Evolutionary conservation across 2,888 invertebrate genomes (phyloP), one percentile per base, ranked within the genome.

Genomic region (Meganola albula): DNA sequence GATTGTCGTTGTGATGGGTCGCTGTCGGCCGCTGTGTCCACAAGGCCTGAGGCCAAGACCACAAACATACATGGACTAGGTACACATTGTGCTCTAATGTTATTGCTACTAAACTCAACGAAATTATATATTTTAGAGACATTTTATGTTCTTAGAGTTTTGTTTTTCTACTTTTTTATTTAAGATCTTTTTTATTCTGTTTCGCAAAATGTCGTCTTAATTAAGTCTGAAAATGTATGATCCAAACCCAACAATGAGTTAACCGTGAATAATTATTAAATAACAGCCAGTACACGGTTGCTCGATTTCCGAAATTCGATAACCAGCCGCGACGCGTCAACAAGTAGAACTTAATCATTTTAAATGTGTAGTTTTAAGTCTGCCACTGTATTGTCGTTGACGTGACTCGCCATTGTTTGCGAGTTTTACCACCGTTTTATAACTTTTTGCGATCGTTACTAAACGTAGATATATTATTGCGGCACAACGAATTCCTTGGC

Each of bases 301-400:
- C 49, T 59, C 63, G 49, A 60, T 57, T 62, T 61, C 66, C 69
- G 74, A 74, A 77, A 78, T 70, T 66, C 74, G 74, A 83, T 76
- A 78, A 74, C 73, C 63, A 65, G 62, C 65, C 73, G 67, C 70
- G 69, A 73, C 74, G 66, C 79, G 77, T 77, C 80, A 82, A 83
- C 83, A 76, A 80, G 77, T 71, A 77, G 70, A 58, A 74, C 73
- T 78, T 82, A 82, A 82, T 83, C 74, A 74, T 68, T 74, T 79
- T 76, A 72, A 78, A 77, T 76, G 73, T 70, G 67, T 70, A 55
- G 46, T 74, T 80, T 75, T 72, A 68, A 77, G 63, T 58, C 58
- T 61, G 55, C 48, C 62, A 65, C 65, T 57, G 61, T 61, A 53
- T 58, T 56, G 58, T 58, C 63, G 59, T 44, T 59, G 59, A 58